Base-by-base conservation (phyloP, 1,140 invertebrate genomes). In the Parapsyche elsis region DNA sequence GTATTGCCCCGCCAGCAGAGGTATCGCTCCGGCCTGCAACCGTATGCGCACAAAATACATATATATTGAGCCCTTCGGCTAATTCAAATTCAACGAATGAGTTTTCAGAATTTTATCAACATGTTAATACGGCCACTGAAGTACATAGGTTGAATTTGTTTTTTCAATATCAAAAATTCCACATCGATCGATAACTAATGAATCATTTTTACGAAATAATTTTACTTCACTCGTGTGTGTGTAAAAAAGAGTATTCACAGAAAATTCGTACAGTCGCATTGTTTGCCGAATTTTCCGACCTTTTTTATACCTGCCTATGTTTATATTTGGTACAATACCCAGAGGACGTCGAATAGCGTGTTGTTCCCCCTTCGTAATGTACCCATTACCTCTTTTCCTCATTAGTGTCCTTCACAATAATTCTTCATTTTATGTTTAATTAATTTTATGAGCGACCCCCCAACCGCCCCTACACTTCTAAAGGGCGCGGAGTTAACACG, bases 351-450 rank as follows among this genome's bases (percentile, higher is more conserved):
- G 30, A 46, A 76, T 61, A 38, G 49, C 74, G 74, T 76, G 75
- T 76, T 59, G 73, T 76, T 59, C 5, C 23, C 2, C 59, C 10
- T 30, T 61, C 53, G 57, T 77, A 77, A 61, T 75, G 49, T 77
- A 49, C 57, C 71, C 75, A 77, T 77, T 77, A 77, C 75, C 75
- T 77, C 75, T 77, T 77, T 77, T 59, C 53, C 75, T 77, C 75
- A 46, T 77, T 77, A 77, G 44, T 44, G 53, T 77, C 64, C 64
- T 77, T 64, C 75, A 77, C 23, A 24, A 77, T 77, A 77, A 64
- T 77, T 77, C 75, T 77, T 77, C 75, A 77, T 77, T 77, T 77
- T 64, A 16, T 64, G 30, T 61, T 64, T 77, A 77, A 77, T 77
- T 77, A 77, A 77, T 77, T 64, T 77, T 64, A 67, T 30, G 75